Conservation (phyloP, 1,140 invertebrate species). For the Trichomalopsis sarcophagae region DNA sequence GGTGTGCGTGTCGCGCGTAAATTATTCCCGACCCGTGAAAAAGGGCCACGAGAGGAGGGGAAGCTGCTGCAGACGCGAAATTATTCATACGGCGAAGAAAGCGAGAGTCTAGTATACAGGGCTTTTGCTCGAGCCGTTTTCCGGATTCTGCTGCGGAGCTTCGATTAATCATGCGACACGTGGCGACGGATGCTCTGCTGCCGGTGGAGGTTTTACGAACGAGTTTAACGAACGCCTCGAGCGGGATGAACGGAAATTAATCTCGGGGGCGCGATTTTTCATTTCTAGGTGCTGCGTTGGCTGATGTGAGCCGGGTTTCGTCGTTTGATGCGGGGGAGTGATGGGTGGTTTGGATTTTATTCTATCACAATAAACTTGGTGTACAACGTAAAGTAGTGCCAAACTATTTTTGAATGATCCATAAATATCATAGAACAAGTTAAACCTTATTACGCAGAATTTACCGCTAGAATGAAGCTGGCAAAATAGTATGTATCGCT, state of each 20-base stretch:
- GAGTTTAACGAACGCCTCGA: slow-evolving; percentile 11
- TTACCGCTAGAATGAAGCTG: no score
- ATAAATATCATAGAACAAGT: no score
- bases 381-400: no score
- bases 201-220: neutral
- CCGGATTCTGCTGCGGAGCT: neutral
- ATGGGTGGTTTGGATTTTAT: neutral
- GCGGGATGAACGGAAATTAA: slow-evolving; percentile 31
- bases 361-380: neutral
- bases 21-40: slow-evolving; percentile 36
- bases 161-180: slow-evolving; percentile 38
- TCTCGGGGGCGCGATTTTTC: slow-evolving; percentile 37
- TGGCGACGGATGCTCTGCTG: neutral
- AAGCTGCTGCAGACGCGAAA: slow-evolving; percentile 1
- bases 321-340: neutral
- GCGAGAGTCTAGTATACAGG: neutral
- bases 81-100: slow-evolving; percentile 28
- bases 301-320: neutral
- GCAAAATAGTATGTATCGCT: no score
- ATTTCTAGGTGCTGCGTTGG: neutral
- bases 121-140: neutral
- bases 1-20: slow-evolving; percentile 35
- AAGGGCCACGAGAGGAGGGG: neutral
- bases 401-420: no score
- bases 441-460: no score